These are phyloP conservation scores for Cataglyphis rosenhaueri DNA, from an alignment of 2,888 invertebrate species.

Conservation along the genomic window DNA sequence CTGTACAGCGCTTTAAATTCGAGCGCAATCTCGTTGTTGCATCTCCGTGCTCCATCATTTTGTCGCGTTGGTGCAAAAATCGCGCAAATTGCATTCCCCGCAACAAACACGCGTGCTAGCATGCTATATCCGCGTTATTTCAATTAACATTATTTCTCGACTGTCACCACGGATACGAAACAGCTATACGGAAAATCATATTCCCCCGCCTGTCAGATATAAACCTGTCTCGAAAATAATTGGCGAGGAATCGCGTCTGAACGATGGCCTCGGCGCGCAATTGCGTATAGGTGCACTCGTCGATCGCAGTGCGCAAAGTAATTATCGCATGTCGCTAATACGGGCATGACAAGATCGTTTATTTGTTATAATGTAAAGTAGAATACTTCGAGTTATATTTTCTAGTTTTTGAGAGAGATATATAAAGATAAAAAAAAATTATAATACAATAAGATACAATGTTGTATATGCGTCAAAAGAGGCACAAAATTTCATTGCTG, in stretches of 20 bases:
- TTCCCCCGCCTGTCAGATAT: background rate
- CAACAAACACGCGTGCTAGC: too few relatives aligned
- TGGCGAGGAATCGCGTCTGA: constrained; percentile 23
- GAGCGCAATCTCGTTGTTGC: background rate
- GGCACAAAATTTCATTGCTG: background rate
- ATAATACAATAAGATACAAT: background rate
- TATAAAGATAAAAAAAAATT: background rate
- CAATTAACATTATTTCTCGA: constrained; percentile 45
- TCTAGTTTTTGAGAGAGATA: background rate
- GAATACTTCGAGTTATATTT: background rate
- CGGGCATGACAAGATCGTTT: background rate
- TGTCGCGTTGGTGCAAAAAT: constrained; percentile 12
- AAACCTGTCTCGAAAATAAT: constrained; percentile 42
- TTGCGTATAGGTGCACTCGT: constrained; percentile 2
- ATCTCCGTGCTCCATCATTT: background rate
- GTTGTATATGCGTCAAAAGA: background rate
- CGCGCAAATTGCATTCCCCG: background rate
- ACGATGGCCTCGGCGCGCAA: background rate
- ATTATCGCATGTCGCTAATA: constrained; percentile 29
- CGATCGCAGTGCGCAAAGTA: background rate
- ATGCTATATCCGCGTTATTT: constrained; percentile 23
- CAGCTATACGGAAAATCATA: constrained; percentile 10
- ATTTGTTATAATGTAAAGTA: background rate
- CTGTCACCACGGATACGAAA: constrained; percentile 21
- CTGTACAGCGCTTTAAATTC: background rate